These are phyloP conservation scores for Holcopasites calliopsidis DNA, from an alignment of 1,140 invertebrate genomes.

Conservation along the genomic window DNA sequence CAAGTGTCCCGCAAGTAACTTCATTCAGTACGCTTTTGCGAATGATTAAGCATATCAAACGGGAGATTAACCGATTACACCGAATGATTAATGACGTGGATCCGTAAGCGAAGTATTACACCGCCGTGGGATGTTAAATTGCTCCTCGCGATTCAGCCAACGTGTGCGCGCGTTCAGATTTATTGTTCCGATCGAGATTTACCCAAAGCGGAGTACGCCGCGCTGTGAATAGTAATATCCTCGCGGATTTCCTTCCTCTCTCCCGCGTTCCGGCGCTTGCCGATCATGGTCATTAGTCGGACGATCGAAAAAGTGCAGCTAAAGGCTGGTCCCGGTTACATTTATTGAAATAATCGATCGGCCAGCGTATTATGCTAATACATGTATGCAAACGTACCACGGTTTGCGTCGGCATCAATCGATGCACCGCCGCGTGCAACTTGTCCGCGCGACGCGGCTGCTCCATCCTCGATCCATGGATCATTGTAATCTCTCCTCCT, in stretches of 20 bases:
- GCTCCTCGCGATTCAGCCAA: background rate
- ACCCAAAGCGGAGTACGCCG: background rate
- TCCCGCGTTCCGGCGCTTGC: too few species aligned
- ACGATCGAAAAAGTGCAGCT: slow-evolving; percentile 26
- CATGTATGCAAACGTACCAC: background rate
- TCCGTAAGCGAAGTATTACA: background rate
- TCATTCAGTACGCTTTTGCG: background rate
- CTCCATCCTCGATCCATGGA: background rate
- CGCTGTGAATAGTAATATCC: background rate
- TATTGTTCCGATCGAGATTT: background rate
- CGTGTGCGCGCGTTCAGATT: background rate
- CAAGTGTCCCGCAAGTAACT: background rate
- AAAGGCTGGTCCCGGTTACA: slow-evolving; percentile 49
- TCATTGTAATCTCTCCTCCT: background rate
- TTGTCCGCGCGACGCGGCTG: slow-evolving; percentile 2
- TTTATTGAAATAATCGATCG: slow-evolving; percentile 59
- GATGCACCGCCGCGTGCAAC: slow-evolving; percentile 28
- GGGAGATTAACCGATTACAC: background rate
- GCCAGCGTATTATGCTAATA: slow-evolving; percentile 39
- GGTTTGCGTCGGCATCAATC: slow-evolving; percentile 25
- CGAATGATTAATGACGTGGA: background rate
- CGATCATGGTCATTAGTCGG: slow-evolving; percentile 29
- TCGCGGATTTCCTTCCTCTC: background rate
- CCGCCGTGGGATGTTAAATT: background rate
- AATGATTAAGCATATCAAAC: background rate